phyloP scores from a whole-genome alignment of 2,113 vertebrate genomes.

The Istiophorus platypterus region DNA sequence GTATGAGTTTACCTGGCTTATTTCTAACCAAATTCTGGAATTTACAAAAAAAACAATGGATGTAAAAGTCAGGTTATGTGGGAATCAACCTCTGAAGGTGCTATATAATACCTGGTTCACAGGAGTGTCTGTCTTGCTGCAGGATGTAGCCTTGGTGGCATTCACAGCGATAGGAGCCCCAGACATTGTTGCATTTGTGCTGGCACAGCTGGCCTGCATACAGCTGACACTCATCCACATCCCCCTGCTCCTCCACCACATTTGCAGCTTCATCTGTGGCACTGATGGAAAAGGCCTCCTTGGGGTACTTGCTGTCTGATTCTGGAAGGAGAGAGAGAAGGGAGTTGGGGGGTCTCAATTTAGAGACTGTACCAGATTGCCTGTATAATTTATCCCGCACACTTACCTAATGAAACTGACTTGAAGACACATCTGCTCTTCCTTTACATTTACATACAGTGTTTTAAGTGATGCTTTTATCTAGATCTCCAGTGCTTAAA shows the following conservation, averaged over 20 bases:
- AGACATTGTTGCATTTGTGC: conserved; percentile 86
- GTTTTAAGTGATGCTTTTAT: conserved; percentile 18
- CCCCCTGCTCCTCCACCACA: conserved; percentile 81
- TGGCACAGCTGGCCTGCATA: conserved; percentile 87
- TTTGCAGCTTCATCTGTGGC: conserved; percentile 81
- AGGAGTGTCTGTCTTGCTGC: conserved; percentile 88
- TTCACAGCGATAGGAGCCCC: conserved; percentile 89
- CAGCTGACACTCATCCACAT: conserved; percentile 88
- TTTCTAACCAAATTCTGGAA: not conserved
- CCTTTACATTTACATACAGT: conserved; percentile 15
- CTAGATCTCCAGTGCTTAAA: conserved; percentile 13
- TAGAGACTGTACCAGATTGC: conserved; percentile 61
- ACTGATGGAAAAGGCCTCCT: conserved; percentile 87
- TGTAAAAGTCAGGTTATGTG: not conserved
- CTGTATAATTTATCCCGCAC: conserved; percentile 16
- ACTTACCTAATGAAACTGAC: conserved; percentile 39
- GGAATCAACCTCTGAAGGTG: not conserved
- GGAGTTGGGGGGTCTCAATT: conserved; percentile 12
- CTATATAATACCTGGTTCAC: conserved; percentile 84
- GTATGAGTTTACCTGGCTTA: not conserved
- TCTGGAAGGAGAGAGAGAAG: conserved; percentile 75
- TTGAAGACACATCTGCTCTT: conserved; percentile 34
- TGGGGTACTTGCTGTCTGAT: conserved; percentile 84
- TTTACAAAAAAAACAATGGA: not conserved
- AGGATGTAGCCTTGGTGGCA: conserved; percentile 89